phyloP scores from a whole-genome alignment of 2,888 invertebrate species.

The Plebejus anna region DNA sequence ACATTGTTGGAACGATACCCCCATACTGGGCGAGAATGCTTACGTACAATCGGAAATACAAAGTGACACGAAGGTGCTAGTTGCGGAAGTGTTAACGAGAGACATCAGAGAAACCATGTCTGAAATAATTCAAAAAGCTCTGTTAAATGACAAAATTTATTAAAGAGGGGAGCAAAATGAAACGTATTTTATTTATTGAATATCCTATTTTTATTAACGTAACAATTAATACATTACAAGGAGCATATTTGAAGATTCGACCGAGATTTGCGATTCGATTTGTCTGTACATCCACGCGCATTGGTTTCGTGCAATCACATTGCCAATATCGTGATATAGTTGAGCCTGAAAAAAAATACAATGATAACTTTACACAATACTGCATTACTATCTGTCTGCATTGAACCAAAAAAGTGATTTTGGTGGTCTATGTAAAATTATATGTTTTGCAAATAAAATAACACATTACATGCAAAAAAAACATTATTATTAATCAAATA shows the following conservation, averaged over 20 bases:
- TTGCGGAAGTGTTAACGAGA: slow-evolving; percentile 71
- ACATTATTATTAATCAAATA: too few relatives aligned
- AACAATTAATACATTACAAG: slow-evolving; percentile 72
- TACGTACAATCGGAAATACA: slow-evolving; percentile 67
- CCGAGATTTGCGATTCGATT: slow-evolving; percentile 85
- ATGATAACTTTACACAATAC: neutral
- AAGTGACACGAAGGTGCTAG: slow-evolving; percentile 67
- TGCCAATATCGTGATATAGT: slow-evolving; percentile 86
- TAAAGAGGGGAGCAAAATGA: slow-evolving; percentile 46
- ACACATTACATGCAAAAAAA: too few relatives aligned
- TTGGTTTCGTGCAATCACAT: slow-evolving; percentile 86
- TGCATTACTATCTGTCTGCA: neutral
- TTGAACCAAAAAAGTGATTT: too few relatives aligned
- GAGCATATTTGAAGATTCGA: slow-evolving; percentile 77
- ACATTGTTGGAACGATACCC: slow-evolving; percentile 74
- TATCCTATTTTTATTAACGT: neutral
- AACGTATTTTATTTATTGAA: neutral
- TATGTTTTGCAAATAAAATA: too few relatives aligned
- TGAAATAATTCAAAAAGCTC: slow-evolving; percentile 82
- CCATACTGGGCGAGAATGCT: slow-evolving; percentile 70
- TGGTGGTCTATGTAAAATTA: too few relatives aligned
- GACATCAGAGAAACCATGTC: slow-evolving; percentile 79
- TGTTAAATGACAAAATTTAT: slow-evolving; percentile 83
- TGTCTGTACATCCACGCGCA: slow-evolving; percentile 90
- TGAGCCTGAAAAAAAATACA: slow-evolving; percentile 78